Base-by-base conservation (phyloP, 2,888 invertebrate species). In the Colostygia pectinataria region DNA sequence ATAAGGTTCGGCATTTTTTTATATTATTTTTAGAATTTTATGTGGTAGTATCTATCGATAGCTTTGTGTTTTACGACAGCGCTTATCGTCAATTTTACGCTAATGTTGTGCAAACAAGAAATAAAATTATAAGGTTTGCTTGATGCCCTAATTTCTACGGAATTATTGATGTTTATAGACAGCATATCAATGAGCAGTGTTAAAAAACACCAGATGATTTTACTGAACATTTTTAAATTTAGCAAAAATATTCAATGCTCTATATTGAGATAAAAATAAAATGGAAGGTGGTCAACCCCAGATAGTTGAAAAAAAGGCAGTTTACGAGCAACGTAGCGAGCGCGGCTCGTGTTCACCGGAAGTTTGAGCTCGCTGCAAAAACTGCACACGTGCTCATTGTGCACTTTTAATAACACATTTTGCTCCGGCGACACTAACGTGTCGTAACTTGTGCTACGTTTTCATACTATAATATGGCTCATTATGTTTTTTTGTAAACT, bases 41-140 rank as follows among this genome's bases (percentile, higher is more conserved):
- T 55, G 57, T 25, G 40, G 53, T 53, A 61, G 52, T 54, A 57
- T 59, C 56, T 65, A 66, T 69, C 65, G 63, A 67, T 65, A 60
- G 42, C 51, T 47, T 53, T 54, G 46, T 52, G 41, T 55, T 64
- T 68, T 68, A 66, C 45, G 61, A 57, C 53, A 42, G 46, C 46
- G 56, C 57, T 74, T 74, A 71, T 66, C 71, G 65, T 74, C 68
- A 74, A 71, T 63, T 73, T 64, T 50, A 63, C 57, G 57, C 62
- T 65, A 69, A 66, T 71, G 60, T 51, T 56, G 53, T 53, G 47
- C 55, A 42, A 46, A 58, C 48, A 43, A 42, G 54, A 42, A 62
- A 59, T 72, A 65, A 72, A 75, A 67, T 55, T 44, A 9, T 12
- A 29, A 40, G 29, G 24, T 24, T 8, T 44, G 28, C 20, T 13